Conservation (phyloP, 2,888 invertebrate genomes). For the Sesia bembeciformis region DNA sequence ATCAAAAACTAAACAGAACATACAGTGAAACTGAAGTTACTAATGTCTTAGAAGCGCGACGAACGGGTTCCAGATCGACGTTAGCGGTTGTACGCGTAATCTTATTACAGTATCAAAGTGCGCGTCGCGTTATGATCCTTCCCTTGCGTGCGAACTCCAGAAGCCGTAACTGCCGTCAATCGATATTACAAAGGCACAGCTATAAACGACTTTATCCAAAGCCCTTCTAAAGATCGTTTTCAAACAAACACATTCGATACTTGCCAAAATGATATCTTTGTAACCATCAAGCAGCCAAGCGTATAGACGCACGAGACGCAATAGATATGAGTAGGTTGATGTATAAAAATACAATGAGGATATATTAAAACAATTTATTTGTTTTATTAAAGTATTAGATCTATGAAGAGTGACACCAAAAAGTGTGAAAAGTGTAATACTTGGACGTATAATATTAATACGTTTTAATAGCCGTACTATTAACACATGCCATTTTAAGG, state of each 20-base stretch:
- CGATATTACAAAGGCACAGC: constrained; percentile 47
- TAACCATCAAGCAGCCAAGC: constrained; percentile 37
- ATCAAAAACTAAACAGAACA: too few relatives aligned
- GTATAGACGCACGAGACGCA: constrained; percentile 18
- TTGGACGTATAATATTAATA: too few relatives aligned
- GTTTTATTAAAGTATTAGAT: too few relatives aligned
- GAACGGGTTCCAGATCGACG: constrained; percentile 11
- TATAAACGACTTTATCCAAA: constrained; percentile 53
- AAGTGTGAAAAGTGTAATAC: too few relatives aligned
- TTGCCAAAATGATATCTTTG: constrained; percentile 37
- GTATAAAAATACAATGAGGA: not conserved
- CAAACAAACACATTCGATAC: constrained; percentile 24
- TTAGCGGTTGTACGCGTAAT: constrained; percentile 42
- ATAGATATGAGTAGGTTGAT: constrained; percentile 4
- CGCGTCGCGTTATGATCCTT: constrained; percentile 37
- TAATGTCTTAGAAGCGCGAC: too few relatives aligned
- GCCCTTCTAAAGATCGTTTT: constrained; percentile 41
- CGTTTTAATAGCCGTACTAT: too few relatives aligned
- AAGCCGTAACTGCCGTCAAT: constrained; percentile 51
- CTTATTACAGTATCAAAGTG: constrained; percentile 53
- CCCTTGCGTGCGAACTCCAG: constrained; percentile 55
- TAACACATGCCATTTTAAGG: too few relatives aligned
- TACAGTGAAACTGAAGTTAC: too few relatives aligned
- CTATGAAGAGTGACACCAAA: too few relatives aligned
- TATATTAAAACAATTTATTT: too few relatives aligned